Conservation (phyloP, 2,113 vertebrate genomes). For the Rhabdornis inornatus region DNA sequence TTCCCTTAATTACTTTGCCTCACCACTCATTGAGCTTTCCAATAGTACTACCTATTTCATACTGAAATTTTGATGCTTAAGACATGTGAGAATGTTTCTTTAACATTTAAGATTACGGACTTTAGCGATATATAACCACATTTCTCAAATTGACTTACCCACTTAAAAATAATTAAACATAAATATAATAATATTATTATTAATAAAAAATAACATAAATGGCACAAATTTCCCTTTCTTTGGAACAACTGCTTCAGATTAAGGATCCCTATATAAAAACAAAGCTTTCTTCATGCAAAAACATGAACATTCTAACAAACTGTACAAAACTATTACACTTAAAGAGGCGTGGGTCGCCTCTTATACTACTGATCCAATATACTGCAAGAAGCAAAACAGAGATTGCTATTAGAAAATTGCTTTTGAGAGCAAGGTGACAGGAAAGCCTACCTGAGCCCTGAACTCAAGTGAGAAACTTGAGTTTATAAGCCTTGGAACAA, state of each 20-base stretch:
- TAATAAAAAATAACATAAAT: too few relatives aligned
- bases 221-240: background rate
- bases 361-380: background rate
- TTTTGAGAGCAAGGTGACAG: background rate
- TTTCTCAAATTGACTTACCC: background rate
- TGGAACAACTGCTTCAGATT: background rate
- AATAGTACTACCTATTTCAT: conserved; percentile 66
- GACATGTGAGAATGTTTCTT: background rate
- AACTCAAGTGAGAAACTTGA: background rate
- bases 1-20: conserved; percentile 77
- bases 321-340: background rate
- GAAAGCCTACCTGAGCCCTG: fast-evolving
- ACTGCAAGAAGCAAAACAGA: background rate
- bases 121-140: background rate
- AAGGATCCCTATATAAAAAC: background rate
- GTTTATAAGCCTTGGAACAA: background rate
- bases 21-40: conserved; percentile 73
- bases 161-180: background rate
- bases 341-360: fast-evolving
- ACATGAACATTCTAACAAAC: background rate
- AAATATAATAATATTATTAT: too few relatives aligned
- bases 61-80: conserved; percentile 26
- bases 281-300: background rate
- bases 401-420: background rate
- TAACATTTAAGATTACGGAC: background rate